These are phyloP conservation scores for Sarcophaga caerulescens DNA, from an alignment of 2,888 invertebrate species.

Conservation along the genomic window DNA sequence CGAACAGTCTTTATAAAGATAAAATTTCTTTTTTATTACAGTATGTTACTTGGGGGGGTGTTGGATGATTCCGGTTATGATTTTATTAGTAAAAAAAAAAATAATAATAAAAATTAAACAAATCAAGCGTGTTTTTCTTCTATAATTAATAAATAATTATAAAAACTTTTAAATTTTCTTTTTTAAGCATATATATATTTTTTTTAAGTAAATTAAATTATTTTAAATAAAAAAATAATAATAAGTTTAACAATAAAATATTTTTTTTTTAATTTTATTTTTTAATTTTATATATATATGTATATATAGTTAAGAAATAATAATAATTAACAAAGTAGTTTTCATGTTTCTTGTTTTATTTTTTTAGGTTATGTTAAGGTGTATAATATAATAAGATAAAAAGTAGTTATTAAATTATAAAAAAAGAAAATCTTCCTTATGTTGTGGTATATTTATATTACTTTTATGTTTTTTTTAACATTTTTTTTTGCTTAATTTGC, in stretches of 20 bases:
- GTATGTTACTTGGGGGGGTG: neutral
- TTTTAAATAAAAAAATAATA: slow-evolving; percentile 26
- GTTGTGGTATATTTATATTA: slow-evolving; percentile 1
- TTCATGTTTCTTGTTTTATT: neutral
- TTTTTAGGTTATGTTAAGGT: neutral
- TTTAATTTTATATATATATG: neutral
- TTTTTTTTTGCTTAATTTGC: neutral
- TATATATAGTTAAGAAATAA: slow-evolving; percentile 11
- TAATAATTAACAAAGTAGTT: slow-evolving; percentile 52
- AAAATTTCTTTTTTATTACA: slow-evolving; percentile 1
- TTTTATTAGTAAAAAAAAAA: too few species aligned
- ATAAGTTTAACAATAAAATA: neutral
- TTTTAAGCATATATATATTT: slow-evolving; percentile 26
- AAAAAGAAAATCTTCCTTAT: slow-evolving; percentile 23
- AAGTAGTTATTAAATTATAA: slow-evolving; percentile 41
- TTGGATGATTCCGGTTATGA: too few species aligned
- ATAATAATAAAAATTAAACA: too few species aligned
- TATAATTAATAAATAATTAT: too few species aligned
- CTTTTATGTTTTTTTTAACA: slow-evolving; percentile 17
- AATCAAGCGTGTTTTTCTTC: too few species aligned
- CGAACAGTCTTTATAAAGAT: slow-evolving; percentile 47
- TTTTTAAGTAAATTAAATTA: slow-evolving; percentile 48
- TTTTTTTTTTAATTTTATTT: neutral
- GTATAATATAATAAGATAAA: neutral
- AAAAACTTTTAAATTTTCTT: neutral